Conservation (phyloP, 2,888 invertebrate species). For the Asteroscopus sphinx region DNA sequence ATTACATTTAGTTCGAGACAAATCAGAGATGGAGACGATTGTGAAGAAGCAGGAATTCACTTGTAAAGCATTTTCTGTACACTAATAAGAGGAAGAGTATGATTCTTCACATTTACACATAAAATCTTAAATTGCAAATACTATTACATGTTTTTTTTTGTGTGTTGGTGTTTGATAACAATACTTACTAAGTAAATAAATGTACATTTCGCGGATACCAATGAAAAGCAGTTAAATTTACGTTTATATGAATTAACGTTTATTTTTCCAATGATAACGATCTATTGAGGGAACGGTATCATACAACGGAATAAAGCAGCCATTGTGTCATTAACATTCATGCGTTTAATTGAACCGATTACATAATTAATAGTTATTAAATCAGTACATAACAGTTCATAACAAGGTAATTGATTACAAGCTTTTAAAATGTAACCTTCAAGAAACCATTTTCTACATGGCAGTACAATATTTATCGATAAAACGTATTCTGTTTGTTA, state of each 20-base stretch:
- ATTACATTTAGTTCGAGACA: constrained; percentile 30
- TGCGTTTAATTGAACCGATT: constrained; percentile 42
- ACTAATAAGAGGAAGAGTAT: not conserved
- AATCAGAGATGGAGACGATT: constrained; percentile 19
- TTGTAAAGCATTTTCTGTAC: not conserved
- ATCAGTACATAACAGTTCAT: constrained; percentile 18
- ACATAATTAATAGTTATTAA: constrained; percentile 35
- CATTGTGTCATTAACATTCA: constrained; percentile 29
- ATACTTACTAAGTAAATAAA: too few relatives aligned
- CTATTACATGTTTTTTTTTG: too few relatives aligned
- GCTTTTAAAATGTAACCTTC: constrained; percentile 24
- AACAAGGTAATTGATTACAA: constrained; percentile 22
- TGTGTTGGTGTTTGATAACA: too few relatives aligned
- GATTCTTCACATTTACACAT: not conserved
- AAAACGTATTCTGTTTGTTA: too few relatives aligned
- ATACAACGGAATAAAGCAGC: constrained; percentile 6
- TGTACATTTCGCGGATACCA: too few relatives aligned
- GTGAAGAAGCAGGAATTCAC: not conserved
- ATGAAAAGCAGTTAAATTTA: too few relatives aligned
- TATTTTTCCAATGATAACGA: too few relatives aligned
- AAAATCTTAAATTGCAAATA: too few relatives aligned
- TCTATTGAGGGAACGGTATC: too few relatives aligned
- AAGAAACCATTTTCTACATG: constrained; percentile 1
- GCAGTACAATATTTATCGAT: not conserved
- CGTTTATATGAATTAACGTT: too few relatives aligned